Percentiles rank a stretch among this genome's conserved stretches.
Evolutionary conservation across 1,140 invertebrate species (phyloP).

Genomic region (Periplaneta americana): DNA sequence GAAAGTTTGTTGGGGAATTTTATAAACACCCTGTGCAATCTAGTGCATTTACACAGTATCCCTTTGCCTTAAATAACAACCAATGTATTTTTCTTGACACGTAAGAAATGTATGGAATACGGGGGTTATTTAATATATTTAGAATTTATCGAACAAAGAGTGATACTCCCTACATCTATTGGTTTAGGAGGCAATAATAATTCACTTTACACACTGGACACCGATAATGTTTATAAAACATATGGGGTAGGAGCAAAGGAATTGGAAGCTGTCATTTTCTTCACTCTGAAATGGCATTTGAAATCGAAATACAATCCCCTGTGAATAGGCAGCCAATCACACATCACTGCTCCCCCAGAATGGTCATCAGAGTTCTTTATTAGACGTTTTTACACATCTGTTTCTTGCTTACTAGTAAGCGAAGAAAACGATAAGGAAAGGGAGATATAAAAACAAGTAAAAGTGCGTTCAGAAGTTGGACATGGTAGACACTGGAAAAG

Average conservation of each 20-base stretch:
- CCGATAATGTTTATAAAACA: background rate
- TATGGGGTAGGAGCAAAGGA: background rate
- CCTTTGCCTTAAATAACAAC: too few species aligned
- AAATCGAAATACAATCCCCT: background rate
- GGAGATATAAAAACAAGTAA: background rate
- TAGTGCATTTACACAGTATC: too few species aligned
- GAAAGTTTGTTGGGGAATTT: too few species aligned
- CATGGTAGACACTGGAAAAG: background rate
- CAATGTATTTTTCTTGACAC: too few species aligned
- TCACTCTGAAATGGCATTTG: background rate
- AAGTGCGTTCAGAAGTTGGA: background rate
- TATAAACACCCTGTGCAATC: too few species aligned
- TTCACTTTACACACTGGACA: background rate
- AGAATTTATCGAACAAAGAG: too few species aligned
- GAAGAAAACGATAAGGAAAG: background rate
- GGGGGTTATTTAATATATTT: too few species aligned
- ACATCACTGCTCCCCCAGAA: background rate
- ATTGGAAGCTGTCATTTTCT: background rate
- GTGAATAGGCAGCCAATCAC: background rate
- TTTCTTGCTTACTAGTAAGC: background rate
- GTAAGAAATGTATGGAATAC: too few species aligned
- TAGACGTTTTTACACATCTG: background rate
- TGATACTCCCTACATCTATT: background rate
- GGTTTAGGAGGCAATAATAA: background rate
- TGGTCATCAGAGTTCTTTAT: background rate